Conservation (phyloP, 2,797 vertebrate species). For the Microctenopoma steveboyesi region DNA sequence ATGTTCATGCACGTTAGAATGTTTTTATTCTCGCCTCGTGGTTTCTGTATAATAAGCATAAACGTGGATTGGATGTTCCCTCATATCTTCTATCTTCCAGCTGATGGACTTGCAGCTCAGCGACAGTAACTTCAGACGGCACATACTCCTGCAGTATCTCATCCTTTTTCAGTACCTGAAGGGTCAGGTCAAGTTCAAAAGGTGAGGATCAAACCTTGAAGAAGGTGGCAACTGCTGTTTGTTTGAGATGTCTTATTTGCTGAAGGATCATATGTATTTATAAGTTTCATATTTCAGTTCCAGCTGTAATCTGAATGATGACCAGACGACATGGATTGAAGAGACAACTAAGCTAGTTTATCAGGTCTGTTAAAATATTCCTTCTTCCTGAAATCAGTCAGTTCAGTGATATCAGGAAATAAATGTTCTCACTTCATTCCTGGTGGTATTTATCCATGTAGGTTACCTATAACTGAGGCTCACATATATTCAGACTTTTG, state of each 20-base stretch:
- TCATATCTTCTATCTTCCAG: slow-evolving; percentile 71
- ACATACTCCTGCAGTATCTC: slow-evolving; percentile 96
- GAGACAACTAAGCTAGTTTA: slow-evolving; percentile 97
- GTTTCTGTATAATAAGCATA: not conserved
- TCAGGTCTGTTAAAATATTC: slow-evolving; percentile 86
- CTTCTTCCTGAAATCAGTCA: not conserved
- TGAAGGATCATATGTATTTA: not conserved
- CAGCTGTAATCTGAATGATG: slow-evolving; percentile 92
- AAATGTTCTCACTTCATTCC: not conserved
- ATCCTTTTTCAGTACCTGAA: slow-evolving; percentile 98
- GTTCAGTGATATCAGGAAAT: not conserved
- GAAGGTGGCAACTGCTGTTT: not conserved
- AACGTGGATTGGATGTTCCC: not conserved
- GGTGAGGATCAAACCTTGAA: slow-evolving; percentile 80
- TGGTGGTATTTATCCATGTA: not conserved
- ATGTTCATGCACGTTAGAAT: too few species aligned
- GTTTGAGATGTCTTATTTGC: not conserved
- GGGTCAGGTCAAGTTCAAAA: slow-evolving; percentile 99
- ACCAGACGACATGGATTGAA: slow-evolving; percentile 96
- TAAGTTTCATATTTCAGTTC: slow-evolving; percentile 82
- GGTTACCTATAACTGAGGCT: not conserved
- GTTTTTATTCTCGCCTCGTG: too few species aligned
- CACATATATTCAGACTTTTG: too few species aligned
- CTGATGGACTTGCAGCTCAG: slow-evolving; percentile 98
- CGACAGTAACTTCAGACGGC: slow-evolving; percentile 97